Evolutionary conservation across 2,888 invertebrate species (phyloP).

Genomic region (Chaetogeoica ovagalla): DNA sequence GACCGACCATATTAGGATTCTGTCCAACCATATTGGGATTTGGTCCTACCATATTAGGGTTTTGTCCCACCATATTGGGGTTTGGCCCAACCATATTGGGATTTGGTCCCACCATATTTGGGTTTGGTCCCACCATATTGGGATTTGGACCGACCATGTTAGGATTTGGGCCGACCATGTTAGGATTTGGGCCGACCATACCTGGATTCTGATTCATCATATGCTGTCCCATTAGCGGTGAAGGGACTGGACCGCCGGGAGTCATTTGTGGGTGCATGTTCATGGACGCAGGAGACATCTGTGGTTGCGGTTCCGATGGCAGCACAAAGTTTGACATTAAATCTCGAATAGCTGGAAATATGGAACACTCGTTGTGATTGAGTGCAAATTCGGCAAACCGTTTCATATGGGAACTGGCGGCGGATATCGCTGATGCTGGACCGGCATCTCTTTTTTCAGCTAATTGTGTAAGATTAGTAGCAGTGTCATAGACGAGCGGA

Average conservation of each 20-base stretch:
- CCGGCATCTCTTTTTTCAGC: constrained; percentile 79
- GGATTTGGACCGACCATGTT: constrained; percentile 44
- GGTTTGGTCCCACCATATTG: constrained; percentile 32
- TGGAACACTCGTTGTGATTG: constrained; percentile 75
- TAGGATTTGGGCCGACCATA: constrained; percentile 46
- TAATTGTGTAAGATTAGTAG: constrained; percentile 81
- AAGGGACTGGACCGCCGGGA: constrained; percentile 43
- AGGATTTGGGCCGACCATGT: constrained; percentile 33
- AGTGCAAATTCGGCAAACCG: constrained; percentile 74
- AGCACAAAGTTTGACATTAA: constrained; percentile 80
- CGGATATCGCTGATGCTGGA: constrained; percentile 65
- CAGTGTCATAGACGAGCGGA: constrained; percentile 87
- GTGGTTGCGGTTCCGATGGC: constrained; percentile 70
- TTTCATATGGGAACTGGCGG: constrained; percentile 69
- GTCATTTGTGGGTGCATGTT: constrained; percentile 45
- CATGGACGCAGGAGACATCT: constrained; percentile 50
- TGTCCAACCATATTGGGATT: constrained; percentile 38
- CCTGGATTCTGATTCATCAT: constrained; percentile 49
- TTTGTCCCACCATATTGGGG: constrained; percentile 35
- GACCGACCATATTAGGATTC: not conserved
- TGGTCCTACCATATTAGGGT: constrained; percentile 46
- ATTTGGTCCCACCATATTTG: constrained; percentile 40
- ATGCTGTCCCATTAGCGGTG: constrained; percentile 48
- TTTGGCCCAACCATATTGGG: constrained; percentile 43
- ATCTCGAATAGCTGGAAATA: constrained; percentile 89